These are phyloP conservation scores for Trachemys scripta DNA, from an alignment of 2,113 vertebrate species.

Conservation along the genomic window DNA sequence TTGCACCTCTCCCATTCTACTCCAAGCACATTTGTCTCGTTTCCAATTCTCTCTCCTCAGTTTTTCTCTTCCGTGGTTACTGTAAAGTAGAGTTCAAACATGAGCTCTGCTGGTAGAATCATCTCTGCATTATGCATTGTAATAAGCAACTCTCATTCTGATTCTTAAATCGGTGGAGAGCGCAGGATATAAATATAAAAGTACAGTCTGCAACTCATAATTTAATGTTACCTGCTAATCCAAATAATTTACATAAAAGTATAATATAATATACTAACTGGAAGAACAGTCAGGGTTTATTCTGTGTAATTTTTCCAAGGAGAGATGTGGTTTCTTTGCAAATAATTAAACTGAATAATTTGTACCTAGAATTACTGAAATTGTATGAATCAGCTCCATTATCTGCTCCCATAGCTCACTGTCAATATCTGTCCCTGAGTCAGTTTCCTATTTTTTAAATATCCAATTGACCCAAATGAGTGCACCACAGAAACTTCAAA, in stretches of 20 bases:
- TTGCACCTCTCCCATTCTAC: background rate
- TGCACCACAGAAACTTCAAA: background rate
- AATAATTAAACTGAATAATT: slow-evolving; percentile 2
- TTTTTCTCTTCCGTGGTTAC: background rate
- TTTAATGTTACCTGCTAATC: background rate
- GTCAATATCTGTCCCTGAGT: background rate
- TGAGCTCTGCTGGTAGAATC: background rate
- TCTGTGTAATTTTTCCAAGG: background rate
- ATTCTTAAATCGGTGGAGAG: background rate
- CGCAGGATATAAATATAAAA: background rate
- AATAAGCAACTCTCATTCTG: background rate
- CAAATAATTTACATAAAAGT: background rate
- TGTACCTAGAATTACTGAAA: slow-evolving; percentile 6
- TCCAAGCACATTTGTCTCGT: background rate
- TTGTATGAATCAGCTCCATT: background rate
- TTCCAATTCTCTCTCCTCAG: background rate
- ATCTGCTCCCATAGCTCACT: background rate
- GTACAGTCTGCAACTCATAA: background rate
- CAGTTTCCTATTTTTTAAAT: background rate
- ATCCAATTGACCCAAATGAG: background rate
- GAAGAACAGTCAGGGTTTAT: background rate
- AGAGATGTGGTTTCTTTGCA: background rate
- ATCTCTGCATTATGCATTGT: background rate
- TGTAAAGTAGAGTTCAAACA: background rate
- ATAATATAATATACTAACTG: background rate